These are phyloP conservation scores for Drosophila suzukii DNA, from an alignment of 1,140 invertebrate genomes.

Conservation along the genomic window DNA sequence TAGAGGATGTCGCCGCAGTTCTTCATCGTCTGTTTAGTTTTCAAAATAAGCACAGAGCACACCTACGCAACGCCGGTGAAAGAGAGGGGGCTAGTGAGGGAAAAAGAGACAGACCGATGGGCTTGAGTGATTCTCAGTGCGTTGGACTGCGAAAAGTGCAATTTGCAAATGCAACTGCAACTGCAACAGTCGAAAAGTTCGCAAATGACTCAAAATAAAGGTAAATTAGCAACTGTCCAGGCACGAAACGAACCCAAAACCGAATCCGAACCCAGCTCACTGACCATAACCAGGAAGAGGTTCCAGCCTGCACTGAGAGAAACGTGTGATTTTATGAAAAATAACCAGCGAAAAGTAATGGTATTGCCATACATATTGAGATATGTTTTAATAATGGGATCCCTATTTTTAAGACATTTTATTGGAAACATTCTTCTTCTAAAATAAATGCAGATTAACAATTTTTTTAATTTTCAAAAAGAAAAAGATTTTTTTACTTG, in stretches of 20 bases:
- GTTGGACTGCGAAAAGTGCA: constrained; percentile 18
- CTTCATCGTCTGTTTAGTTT: constrained; percentile 49
- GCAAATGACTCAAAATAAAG: constrained; percentile 54
- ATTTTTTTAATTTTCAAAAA: too few relatives aligned
- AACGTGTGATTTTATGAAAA: background rate
- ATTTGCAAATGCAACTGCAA: constrained; percentile 42
- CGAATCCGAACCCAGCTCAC: constrained; percentile 20
- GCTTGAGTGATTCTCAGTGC: constrained; percentile 65
- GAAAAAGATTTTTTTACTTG: too few relatives aligned
- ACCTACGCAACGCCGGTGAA: constrained; percentile 37
- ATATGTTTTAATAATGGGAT: too few relatives aligned
- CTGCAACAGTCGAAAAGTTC: constrained; percentile 40
- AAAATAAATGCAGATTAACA: too few relatives aligned
- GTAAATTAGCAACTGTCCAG: constrained; percentile 51
- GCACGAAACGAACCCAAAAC: constrained; percentile 16
- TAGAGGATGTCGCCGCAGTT: constrained; percentile 43
- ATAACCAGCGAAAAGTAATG: too few relatives aligned
- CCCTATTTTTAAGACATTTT: too few relatives aligned
- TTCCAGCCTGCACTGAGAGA: constrained; percentile 3
- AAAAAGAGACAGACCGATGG: constrained; percentile 22
- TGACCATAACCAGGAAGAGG: constrained; percentile 59
- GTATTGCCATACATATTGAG: too few relatives aligned
- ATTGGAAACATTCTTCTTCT: too few relatives aligned
- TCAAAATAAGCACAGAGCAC: constrained; percentile 62
- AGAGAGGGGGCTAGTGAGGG: background rate